Base-by-base conservation (phyloP, 2,113 vertebrate genomes). In the Toxotes chatareus region DNA sequence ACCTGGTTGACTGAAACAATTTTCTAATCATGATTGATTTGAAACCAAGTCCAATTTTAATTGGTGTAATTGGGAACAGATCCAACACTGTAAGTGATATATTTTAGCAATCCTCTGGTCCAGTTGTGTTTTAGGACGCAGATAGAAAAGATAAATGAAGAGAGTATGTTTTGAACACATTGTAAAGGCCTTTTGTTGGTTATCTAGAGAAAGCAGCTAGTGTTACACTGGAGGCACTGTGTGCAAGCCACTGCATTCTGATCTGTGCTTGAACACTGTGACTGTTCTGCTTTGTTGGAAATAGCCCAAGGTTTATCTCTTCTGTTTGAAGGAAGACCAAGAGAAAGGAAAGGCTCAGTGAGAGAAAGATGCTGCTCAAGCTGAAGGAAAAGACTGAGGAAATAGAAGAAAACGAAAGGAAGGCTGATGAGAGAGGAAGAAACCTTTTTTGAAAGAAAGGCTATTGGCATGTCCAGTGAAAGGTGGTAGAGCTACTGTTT, bases 181-280 rank as follows among this genome's bases (percentile, higher is more conserved):
- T 83, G 71, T 77, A 67, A 77, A 84, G 64, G 31, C 67, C 80
- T 86, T 87, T 88, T 91, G 86, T 87, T 86, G 60, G 38, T 69
- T 17, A 40, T 61, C 19, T 71, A 76, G 77, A 83, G 81, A 83
- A 77, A 78, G 85, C 66, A 71, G 80, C 80, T 36, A 79, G 76
- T 90, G 84, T 87, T 57, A 7, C 55, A 69, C 77, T 80, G 66
- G 86, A 90, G 79, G 60, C 84, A 67, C 73, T 64, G 81, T 78
- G 90, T 89, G 80, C 91, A 90, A 93, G 89, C 83, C 86, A n/a
- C 88, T 88, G 44, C 63, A 67, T 68, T 55, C 68, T 71, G 63
- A 32, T 70, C 78, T 78, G 73, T 61, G 76, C 60, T 79, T 62
- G 36, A 88, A 70, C 66, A 66, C 2, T 60, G 63, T 69, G 65